Conservation (phyloP, 2,797 vertebrate genomes). For the Ptychobarbus kaznakovi region DNA sequence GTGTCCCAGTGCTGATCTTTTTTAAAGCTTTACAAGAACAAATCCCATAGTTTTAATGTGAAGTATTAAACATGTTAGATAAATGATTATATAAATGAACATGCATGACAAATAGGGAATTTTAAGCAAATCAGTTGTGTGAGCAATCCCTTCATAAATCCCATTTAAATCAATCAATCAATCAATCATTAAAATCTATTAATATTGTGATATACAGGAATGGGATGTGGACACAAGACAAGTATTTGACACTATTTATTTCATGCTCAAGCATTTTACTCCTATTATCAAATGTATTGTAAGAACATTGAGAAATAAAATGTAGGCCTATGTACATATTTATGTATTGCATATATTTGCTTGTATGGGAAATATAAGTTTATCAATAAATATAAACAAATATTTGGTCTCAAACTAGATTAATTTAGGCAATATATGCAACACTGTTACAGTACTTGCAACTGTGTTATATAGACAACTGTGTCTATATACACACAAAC, state of each 20-base stretch:
- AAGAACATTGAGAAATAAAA: background rate
- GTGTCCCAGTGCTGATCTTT: background rate
- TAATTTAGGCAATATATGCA: background rate
- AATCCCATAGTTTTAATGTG: background rate
- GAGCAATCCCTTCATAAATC: background rate
- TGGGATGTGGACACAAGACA: background rate
- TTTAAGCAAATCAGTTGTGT: background rate
- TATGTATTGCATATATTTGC: background rate
- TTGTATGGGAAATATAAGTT: background rate
- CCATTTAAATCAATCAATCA: background rate
- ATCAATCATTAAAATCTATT: too few species aligned
- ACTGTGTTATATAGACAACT: too few species aligned
- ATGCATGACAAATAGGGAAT: background rate
- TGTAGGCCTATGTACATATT: background rate
- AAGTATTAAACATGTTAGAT: background rate
- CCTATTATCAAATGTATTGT: background rate
- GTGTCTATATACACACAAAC: too few species aligned
- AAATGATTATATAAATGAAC: background rate
- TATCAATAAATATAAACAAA: background rate
- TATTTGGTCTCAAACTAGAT: background rate
- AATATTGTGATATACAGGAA: background rate
- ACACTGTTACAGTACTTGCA: background rate
- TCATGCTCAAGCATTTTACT: background rate
- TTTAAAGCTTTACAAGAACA: background rate
- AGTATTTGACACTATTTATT: background rate